Evolutionary conservation across 2,797 vertebrate species (phyloP), one percentile per base, ranked within the genome.

Genomic region (Gobio occitaniae): DNA sequence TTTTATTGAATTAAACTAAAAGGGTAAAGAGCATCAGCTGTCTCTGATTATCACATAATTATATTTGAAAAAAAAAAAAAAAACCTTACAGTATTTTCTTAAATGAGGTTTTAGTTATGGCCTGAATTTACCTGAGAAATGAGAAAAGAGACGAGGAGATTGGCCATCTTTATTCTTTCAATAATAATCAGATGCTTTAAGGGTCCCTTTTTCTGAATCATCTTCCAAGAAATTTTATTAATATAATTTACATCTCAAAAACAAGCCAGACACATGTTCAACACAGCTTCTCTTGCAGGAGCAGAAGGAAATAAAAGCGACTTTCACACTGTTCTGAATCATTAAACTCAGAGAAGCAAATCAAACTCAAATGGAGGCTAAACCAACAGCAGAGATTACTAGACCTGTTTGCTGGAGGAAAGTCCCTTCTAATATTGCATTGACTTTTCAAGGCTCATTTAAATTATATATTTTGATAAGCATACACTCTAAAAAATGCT

Each of bases 171-270:
- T 47, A n/a, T 52, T 38, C 50, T 79, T 84, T 74, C 29, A 78
- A 50, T 66, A 75, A 78, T 86, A 68, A 84, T 74, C 65, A 66
- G 17, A 77, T 78, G 78, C 74, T 79, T 50, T 63, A 47, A 66
- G 50, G 12, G 17, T 77, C 17, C 68, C 13, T 44, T 85, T 76
- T 66, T 63, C 78, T 61, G 68, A 59, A 50, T 85, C 48, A 25
- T 59, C 68, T 83, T 88, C 74, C 25, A 68, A 74, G 32, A 85
- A 83, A 78, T 69, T 15, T n/a, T 86, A 84, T 82, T 6, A 84
- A 88, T 48, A 36, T 69, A 84, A 76, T 36, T 9, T 61, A 36
- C 21, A 77, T 85, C 29, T 84, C 44, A 48, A 80, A 82, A 85
- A 75, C 32, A 77, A 56, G 59, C 25, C 25, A 36, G 78, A 72